Conservation (phyloP, 2,113 vertebrate genomes). For the Abramis brama region DNA sequence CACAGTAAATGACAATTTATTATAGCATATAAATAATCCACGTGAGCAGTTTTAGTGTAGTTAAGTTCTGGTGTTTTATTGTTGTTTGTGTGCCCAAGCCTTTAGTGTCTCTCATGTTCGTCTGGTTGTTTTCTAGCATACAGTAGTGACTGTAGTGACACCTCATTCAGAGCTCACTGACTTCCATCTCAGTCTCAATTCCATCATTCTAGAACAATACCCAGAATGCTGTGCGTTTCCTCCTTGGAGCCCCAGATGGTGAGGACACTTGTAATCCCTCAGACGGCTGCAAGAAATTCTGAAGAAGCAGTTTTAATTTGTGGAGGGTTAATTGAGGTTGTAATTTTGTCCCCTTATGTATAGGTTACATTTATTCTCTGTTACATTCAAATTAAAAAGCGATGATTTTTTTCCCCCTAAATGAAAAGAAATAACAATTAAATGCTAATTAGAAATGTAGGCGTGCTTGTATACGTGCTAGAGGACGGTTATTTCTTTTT, state of each 20-base stretch:
- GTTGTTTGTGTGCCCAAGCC: not conserved
- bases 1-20: not conserved
- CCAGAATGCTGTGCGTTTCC: not conserved
- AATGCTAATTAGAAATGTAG: conserved; percentile 80
- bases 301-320: conserved; percentile 79
- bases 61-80: no score
- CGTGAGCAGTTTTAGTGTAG: not conserved
- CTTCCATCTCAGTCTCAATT: not conserved
- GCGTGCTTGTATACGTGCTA: conserved; percentile 19
- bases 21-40: no score
- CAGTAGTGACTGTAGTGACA: not conserved
- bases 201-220: conserved; percentile 1
- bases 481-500: conserved; percentile 30
- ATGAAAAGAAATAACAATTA: conserved; percentile 81
- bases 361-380: conserved; percentile 81
- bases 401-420: conserved; percentile 47
- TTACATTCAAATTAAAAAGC: conserved; percentile 80
- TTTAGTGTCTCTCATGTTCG: not conserved
- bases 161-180: not conserved
- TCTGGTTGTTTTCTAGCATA: not conserved
- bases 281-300: conserved; percentile 67
- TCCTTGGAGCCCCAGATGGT: not conserved
- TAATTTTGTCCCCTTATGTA: conserved; percentile 80
- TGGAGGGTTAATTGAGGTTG: conserved; percentile 83
- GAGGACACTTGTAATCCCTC: conserved; percentile 22